Percentiles rank a stretch among this genome's conserved stretches.
Evolutionary conservation across 2,888 invertebrate genomes (phyloP).

Genomic region (Morinoia aosen): DNA sequence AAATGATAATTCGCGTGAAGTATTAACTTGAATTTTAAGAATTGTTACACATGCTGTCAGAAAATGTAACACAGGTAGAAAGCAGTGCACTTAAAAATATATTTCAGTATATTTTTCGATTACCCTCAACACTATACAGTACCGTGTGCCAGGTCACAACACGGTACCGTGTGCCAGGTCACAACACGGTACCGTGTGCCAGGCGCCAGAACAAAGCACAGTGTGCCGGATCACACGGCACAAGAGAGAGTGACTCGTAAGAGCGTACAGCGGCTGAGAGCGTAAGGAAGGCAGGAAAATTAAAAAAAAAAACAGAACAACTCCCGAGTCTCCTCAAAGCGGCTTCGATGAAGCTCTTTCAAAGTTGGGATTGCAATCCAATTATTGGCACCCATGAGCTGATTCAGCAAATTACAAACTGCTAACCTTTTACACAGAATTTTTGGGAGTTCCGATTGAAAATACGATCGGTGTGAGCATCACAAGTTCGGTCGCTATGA

Average conservation of each 20-base stretch:
- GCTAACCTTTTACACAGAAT: neutral
- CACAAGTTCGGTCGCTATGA: neutral
- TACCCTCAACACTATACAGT: neutral
- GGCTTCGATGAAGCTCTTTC: neutral
- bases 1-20: neutral
- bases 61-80: neutral
- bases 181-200: too few relatives aligned
- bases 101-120: neutral
- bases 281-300: neutral
- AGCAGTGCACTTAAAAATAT: neutral
- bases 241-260: too few relatives aligned
- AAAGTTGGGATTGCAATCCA: conserved; percentile 36
- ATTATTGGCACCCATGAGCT: conserved; percentile 23
- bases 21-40: neutral
- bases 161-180: too few relatives aligned
- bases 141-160: too few relatives aligned
- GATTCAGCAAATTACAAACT: conserved; percentile 33
- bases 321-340: neutral
- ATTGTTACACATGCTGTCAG: neutral
- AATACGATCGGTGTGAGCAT: neutral
- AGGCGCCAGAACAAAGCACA: too few relatives aligned
- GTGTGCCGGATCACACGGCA: too few relatives aligned
- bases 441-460: conserved; percentile 27
- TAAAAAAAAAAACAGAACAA: neutral
- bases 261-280: too few relatives aligned